Base-by-base conservation (phyloP, 2,888 invertebrate genomes). In the Aleiodes testaceus region DNA sequence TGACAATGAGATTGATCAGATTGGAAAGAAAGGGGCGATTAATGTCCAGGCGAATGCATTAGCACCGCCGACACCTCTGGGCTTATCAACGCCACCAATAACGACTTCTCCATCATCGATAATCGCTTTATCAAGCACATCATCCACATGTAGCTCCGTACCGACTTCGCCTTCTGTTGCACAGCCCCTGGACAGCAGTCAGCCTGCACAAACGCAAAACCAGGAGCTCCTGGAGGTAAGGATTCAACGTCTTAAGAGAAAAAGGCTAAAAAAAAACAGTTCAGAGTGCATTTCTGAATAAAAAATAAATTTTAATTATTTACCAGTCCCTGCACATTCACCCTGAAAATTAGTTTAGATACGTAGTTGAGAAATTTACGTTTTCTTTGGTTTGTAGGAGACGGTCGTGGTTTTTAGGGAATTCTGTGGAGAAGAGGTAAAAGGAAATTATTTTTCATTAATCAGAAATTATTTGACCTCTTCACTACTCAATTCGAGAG, bases 201-300 rank as follows among this genome's bases (percentile, higher is more conserved):
- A 84, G 78, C 85, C 84, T 81, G 84, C 84, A 78, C 86, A 85
- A 80, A 84, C 83, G 80, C 85, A 82, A 82, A 83, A 80, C 80
- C 86, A 87, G 85, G 87, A 87, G 80, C 81, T 87, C 82, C 86
- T 87, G 84, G 87, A 87, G 87, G 87, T 87, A 87, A 87, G 72
- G 86, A 85, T n/a, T n/a, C n/a, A n/a, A n/a, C n/a, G n/a, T 5
- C 26, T 26, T 26, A 26, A 26, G 3, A 26, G 5, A 26, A 26
- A 26, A 26, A 26, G 26, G 26, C 26, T 26, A 47, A 47, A 47
- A 47, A 47, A 47, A n/a, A 47, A 47, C 5, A 47, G 16, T 47
- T 47, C 47, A 47, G 47, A 47, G 14, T 47, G 47, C n/a, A 26
- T 26, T 26, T 26, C 26, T 26, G 26, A 26, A 26, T 5, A 26